Conservation (phyloP, 2,888 invertebrate species). For the Chrysodeixis includens region DNA sequence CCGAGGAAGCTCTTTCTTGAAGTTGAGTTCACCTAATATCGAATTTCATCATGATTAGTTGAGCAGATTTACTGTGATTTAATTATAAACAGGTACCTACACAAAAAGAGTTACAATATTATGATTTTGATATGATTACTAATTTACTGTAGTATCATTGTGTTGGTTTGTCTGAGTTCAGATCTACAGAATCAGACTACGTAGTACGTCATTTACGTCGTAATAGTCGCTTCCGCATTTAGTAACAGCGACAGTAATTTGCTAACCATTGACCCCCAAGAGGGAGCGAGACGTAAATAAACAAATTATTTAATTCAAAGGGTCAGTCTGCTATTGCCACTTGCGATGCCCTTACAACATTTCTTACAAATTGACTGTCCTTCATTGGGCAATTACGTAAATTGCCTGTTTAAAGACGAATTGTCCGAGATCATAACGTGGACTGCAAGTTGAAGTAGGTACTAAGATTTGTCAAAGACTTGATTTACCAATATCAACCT, state of each 20-base stretch:
- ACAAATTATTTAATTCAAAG: conserved; percentile 4
- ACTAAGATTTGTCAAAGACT: no score
- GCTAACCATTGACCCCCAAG: background rate
- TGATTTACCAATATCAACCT: no score
- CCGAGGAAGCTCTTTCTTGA: no score
- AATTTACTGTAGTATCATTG: no score
- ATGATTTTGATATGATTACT: no score
- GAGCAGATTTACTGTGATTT: no score
- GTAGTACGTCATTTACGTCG: background rate
- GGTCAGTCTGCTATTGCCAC: background rate
- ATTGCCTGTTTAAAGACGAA: background rate
- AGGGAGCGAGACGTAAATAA: background rate
- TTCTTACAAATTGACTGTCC: background rate
- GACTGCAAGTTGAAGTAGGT: background rate
- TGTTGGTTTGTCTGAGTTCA: background rate
- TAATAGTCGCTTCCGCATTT: background rate
- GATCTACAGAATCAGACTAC: background rate
- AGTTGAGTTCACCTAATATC: no score
- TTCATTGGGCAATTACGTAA: background rate
- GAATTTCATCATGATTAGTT: no score
- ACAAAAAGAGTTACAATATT: no score
- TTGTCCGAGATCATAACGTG: background rate
- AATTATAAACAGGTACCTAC: no score
- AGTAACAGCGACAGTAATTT: background rate
- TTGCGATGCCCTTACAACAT: background rate